Conservation (phyloP, 2,888 invertebrate genomes). For the Zootermopsis nevadensis region DNA sequence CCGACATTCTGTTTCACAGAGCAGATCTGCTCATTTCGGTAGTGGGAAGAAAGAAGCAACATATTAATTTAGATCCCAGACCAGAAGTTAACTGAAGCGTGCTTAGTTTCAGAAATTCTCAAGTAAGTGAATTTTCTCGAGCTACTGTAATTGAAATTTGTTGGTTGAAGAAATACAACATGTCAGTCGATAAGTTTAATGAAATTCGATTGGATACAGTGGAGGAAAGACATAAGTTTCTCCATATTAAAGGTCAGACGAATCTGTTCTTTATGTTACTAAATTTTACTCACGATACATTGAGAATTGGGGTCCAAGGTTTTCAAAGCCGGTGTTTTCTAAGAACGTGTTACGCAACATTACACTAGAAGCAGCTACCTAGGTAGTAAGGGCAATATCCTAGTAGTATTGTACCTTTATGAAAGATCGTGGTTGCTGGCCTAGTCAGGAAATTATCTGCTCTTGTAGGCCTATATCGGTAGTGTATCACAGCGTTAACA, state of each 20-base stretch:
- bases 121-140: background rate
- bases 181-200: background rate
- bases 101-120: background rate
- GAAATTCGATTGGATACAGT: background rate
- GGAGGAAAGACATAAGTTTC: background rate
- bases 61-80: background rate
- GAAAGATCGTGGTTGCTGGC: too few species aligned
- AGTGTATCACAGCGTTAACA: too few species aligned
- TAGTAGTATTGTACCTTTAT: too few species aligned
- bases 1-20: background rate
- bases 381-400: too few species aligned
- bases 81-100: background rate
- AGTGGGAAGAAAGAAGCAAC: background rate
- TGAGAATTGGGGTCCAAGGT: too few species aligned
- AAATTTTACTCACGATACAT: too few species aligned
- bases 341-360: too few species aligned
- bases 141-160: slow-evolving; percentile 2
- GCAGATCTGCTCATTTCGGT: background rate
- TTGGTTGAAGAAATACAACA: background rate
- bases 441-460: too few species aligned
- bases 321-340: too few species aligned
- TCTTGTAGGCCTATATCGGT: too few species aligned
- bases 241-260: background rate
- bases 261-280: too few species aligned
- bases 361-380: too few species aligned